phyloP scores from a whole-genome alignment of 2,888 invertebrate species.

The Ochropacha duplaris region DNA sequence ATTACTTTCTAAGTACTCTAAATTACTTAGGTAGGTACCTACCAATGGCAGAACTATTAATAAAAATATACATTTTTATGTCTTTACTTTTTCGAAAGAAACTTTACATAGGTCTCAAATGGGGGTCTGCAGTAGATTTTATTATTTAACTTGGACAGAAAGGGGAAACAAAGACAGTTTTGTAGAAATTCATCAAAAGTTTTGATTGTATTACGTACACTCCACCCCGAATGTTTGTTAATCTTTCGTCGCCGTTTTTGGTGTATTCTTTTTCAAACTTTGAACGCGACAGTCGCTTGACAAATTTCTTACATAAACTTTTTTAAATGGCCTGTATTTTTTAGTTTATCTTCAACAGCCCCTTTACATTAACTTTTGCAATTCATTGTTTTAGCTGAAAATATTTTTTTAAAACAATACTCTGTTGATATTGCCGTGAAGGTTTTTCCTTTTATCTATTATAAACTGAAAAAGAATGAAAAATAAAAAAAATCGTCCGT shows the following conservation, averaged over 20 bases:
- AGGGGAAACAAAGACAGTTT: slow-evolving; percentile 77
- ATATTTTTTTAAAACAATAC: not conserved
- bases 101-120: slow-evolving; percentile 51
- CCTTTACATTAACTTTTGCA: not conserved
- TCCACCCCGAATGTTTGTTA: slow-evolving; percentile 61
- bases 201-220: slow-evolving; percentile 78
- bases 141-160: slow-evolving; percentile 72
- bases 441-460: not conserved
- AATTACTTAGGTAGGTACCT: too few relatives aligned
- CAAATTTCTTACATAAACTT: slow-evolving; percentile 25
- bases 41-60: slow-evolving; percentile 19
- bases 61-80: slow-evolving; percentile 37
- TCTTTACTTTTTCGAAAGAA: slow-evolving; percentile 42
- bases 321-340: not conserved
- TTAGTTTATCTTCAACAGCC: not conserved
- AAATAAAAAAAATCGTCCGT: too few relatives aligned
- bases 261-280: slow-evolving; percentile 40
- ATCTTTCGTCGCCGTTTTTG: slow-evolving; percentile 56
- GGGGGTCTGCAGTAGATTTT: slow-evolving; percentile 59
- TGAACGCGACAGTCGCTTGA: slow-evolving; percentile 25
- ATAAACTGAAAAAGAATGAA: too few relatives aligned
- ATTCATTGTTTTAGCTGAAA: not conserved
- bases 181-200: slow-evolving; percentile 78
- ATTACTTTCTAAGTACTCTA: too few relatives aligned
- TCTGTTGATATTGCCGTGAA: too few relatives aligned